These are phyloP conservation scores for Nymphalis urticae DNA, from an alignment of 2,888 invertebrate genomes.

Conservation along the genomic window DNA sequence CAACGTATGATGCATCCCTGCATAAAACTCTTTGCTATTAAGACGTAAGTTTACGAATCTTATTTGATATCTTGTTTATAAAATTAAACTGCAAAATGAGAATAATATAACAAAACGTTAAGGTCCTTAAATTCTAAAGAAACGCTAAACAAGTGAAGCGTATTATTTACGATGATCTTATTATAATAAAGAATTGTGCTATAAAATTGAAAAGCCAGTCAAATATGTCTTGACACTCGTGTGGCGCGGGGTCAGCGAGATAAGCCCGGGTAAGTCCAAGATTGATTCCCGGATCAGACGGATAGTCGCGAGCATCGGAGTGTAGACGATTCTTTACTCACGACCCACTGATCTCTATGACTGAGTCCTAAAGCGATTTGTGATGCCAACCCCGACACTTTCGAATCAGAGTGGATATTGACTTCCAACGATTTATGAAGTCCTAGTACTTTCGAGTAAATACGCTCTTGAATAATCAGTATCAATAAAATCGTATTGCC, in stretches of 20 bases:
- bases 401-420: conserved; percentile 34
- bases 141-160: conserved; percentile 5
- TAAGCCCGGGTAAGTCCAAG: conserved; percentile 72
- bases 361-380: conserved; percentile 51
- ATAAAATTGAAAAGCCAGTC: conserved; percentile 64
- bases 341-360: conserved; percentile 66
- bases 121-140: background rate
- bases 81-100: background rate
- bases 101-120: background rate
- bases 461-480: conserved; percentile 10
- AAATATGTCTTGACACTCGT: conserved; percentile 66
- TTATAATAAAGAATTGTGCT: conserved; percentile 23
- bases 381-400: conserved; percentile 37
- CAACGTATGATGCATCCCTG: background rate
- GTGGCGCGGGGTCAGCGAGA: conserved; percentile 72
- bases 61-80: background rate
- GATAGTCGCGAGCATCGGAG: conserved; percentile 62
- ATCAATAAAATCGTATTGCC: conserved; percentile 9
- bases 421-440: conserved; percentile 25
- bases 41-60: background rate
- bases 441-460: conserved; percentile 4
- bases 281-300: conserved; percentile 78
- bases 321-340: conserved; percentile 75
- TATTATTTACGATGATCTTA: conserved; percentile 9
- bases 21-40: background rate